Base-by-base conservation (phyloP, 2,113 vertebrate species). In the Thalassarche chlororhynchos region DNA sequence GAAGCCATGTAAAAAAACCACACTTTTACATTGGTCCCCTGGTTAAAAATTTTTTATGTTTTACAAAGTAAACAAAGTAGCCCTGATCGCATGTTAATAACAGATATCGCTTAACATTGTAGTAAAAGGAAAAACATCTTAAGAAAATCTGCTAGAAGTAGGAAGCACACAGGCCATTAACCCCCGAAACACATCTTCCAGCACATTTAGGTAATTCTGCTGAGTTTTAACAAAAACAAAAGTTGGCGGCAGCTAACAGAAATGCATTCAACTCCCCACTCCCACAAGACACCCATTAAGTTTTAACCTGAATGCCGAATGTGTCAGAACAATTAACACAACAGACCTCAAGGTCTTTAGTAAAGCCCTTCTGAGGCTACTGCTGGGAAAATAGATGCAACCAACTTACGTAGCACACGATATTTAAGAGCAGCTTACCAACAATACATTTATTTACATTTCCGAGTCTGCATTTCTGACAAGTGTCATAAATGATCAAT, bases 141-240 rank as follows among this genome's bases (percentile, higher is more conserved):
- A 76, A 85, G 78, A 88, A 94, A 93, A 90, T 74, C 32, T 68
- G 51, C 68, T 70, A 54, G 34, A 52, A 84, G 64, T 54, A 91
- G 90, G 84, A 93, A 96, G 93, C 78, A 58, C 87, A 93, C 19
- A 77, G 91, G 24, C 68, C 94, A 94, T 94, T 97, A 97, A 96
- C 78, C 93, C 91, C 58, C 5, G 0, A 91, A 83, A 91, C 70
- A 83, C 93, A 91, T 95, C 93, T 96, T 72, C 84, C 68, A 96
- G 93, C 94, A 89, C 84, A 88, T 91, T 97, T 80, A 70, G 75
- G 85, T 80, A 88, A 96, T 95, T 96, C 90, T 97, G 87, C 94
- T 97, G 96, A 89, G 78, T 95, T 95, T 88, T 66, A 90, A 93
- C 66, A 94, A 96, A 96, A 88, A 42, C 89, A 95, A 44, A 66